A percentile compares a stretch with the other conserved stretches of the same genome.
Evolutionary conservation across 2,113 vertebrate genomes (phyloP).

Genomic region (Brachionichthys hirsutus): DNA sequence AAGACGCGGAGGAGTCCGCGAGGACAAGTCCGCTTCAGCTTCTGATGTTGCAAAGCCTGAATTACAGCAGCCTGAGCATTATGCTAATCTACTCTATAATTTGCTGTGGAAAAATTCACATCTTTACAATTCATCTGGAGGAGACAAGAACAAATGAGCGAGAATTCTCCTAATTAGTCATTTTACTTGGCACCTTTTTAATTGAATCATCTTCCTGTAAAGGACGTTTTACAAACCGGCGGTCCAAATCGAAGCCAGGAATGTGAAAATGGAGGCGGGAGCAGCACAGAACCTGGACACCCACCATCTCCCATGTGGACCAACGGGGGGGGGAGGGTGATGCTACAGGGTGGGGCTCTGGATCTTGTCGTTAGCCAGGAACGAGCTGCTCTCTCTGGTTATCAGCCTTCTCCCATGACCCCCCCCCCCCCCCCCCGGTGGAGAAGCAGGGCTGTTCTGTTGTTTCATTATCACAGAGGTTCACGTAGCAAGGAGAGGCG

Average conservation of each 20-base stretch:
- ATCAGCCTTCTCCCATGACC: slow-evolving; percentile 67
- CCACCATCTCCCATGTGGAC: slow-evolving; percentile 45
- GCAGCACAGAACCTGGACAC: slow-evolving; percentile 38
- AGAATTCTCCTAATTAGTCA: slow-evolving; percentile 13
- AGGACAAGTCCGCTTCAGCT: neutral
- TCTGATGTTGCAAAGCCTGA: neutral
- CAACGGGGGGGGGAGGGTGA: slow-evolving; percentile 52
- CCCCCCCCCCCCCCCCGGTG: slow-evolving; percentile 38
- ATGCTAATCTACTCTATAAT: no score
- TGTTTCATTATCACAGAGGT: slow-evolving; percentile 98
- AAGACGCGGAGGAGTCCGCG: neutral
- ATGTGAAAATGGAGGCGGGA: slow-evolving; percentile 41
- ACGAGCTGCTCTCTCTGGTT: slow-evolving; percentile 66
- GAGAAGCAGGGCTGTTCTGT: slow-evolving; percentile 73
- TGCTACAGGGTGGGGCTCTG: slow-evolving; percentile 52
- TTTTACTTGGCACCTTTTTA: slow-evolving; percentile 17
- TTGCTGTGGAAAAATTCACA: neutral
- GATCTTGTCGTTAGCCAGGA: slow-evolving; percentile 70
- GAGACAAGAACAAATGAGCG: slow-evolving; percentile 13
- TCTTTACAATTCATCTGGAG: no score
- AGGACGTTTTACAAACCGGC: slow-evolving; percentile 34
- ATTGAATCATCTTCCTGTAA: slow-evolving; percentile 29
- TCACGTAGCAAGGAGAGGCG: slow-evolving; percentile 90
- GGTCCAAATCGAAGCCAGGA: slow-evolving; percentile 59
- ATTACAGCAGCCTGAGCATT: neutral